phyloP scores from a whole-genome alignment of 2,113 vertebrate genomes.

The Oenanthe oenanthe region DNA sequence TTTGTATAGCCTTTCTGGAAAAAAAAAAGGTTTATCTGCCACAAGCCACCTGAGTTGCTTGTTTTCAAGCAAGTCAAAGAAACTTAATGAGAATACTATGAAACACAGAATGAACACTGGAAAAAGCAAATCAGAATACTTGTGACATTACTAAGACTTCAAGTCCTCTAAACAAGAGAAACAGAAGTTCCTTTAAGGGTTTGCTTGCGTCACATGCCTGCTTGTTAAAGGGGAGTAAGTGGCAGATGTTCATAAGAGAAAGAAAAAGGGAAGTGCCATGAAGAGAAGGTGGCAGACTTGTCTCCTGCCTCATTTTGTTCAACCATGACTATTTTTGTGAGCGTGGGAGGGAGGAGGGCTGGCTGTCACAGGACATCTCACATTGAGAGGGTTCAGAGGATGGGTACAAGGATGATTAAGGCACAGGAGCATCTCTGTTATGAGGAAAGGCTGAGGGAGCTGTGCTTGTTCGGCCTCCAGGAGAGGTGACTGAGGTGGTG shows the following conservation, averaged over 20 bases:
- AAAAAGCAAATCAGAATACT: background rate
- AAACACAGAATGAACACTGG: background rate
- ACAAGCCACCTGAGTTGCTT: background rate
- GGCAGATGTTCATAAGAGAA: background rate
- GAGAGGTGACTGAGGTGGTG: background rate
- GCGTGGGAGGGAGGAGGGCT: background rate
- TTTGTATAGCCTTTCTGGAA: background rate
- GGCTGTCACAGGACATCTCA: background rate
- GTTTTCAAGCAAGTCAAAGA: background rate
- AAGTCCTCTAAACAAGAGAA: background rate
- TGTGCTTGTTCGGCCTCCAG: background rate
- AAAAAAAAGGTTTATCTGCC: background rate
- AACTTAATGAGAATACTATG: background rate
- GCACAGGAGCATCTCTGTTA: background rate
- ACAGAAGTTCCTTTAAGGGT: background rate
- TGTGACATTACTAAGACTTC: background rate
- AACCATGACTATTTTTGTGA: background rate
- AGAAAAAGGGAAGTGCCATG: background rate
- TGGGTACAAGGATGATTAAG: background rate
- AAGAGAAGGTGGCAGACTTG: background rate
- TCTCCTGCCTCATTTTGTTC: background rate
- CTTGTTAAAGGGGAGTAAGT: background rate
- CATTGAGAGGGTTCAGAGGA: background rate
- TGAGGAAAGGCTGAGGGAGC: background rate
- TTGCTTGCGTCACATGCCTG: background rate